Conservation (phyloP, 92 coral and sea anemone genomes). For the Phenganax marumi region DNA sequence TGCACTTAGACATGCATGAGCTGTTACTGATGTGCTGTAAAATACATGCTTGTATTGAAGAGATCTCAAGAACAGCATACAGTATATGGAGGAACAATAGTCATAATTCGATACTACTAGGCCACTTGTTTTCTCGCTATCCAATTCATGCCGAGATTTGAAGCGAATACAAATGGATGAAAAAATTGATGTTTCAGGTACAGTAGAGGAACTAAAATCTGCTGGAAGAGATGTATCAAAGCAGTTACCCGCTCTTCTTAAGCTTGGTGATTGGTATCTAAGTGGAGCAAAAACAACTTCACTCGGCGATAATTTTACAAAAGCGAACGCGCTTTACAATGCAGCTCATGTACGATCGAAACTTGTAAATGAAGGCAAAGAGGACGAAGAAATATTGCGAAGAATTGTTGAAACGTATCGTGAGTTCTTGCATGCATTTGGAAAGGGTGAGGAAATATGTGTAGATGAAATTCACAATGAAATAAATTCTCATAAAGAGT, state of each 20-base stretch:
- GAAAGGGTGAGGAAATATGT: background rate
- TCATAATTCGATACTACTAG: too few species aligned
- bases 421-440: background rate
- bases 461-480: slow-evolving; percentile 27
- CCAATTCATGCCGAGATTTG: too few species aligned
- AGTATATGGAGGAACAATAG: too few species aligned
- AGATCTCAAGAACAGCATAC: too few species aligned
- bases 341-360: background rate
- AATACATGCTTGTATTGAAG: too few species aligned
- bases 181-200: background rate
- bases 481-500: slow-evolving; percentile 24
- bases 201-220: background rate
- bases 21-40: too few species aligned
- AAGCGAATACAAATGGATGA: background rate
- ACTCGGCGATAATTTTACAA: slow-evolving; percentile 4
- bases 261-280: slow-evolving; percentile 14
- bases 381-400: background rate
- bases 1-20: too few species aligned
- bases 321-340: slow-evolving; percentile 14
- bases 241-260: background rate
- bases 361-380: background rate
- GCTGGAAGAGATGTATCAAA: slow-evolving; percentile 1
- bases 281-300: background rate
- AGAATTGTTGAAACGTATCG: slow-evolving; percentile 25
- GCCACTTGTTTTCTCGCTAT: too few species aligned